Conservation (phyloP, 2,797 vertebrate species). For the Steatocranus sp. region DNA sequence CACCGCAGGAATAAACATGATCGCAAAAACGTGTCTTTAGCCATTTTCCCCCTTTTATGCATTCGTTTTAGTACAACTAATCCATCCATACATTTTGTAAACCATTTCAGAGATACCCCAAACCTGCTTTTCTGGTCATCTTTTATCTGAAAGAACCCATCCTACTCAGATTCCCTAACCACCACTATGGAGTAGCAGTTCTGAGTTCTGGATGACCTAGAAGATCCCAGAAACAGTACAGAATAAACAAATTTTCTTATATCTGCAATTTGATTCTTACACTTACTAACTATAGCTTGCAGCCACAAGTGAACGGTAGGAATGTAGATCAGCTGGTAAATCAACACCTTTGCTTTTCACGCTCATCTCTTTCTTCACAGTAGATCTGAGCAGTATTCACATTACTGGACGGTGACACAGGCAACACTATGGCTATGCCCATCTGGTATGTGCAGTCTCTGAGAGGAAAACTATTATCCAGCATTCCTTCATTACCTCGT, state of each 20-base stretch:
- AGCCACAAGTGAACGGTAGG: not conserved
- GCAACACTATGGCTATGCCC: not conserved
- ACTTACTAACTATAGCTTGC: not conserved
- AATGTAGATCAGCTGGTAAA: not conserved
- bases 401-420: not conserved
- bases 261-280: not conserved
- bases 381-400: not conserved
- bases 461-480: not conserved
- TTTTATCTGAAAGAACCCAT: not conserved
- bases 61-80: not conserved
- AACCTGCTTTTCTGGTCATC: not conserved
- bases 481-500: not conserved
- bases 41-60: not conserved
- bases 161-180: not conserved
- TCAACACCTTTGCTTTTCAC: not conserved
- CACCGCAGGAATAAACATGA: not conserved
- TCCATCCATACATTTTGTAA: not conserved
- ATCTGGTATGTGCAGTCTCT: not conserved
- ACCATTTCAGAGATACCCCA: not conserved
- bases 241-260: not conserved
- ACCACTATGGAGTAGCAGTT: not conserved
- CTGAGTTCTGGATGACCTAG: not conserved
- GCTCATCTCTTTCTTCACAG: not conserved
- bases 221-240: not conserved
- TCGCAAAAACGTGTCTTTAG: not conserved